Conservation (phyloP, 2,797 vertebrate species). For the Lophotriccus pileatus region DNA sequence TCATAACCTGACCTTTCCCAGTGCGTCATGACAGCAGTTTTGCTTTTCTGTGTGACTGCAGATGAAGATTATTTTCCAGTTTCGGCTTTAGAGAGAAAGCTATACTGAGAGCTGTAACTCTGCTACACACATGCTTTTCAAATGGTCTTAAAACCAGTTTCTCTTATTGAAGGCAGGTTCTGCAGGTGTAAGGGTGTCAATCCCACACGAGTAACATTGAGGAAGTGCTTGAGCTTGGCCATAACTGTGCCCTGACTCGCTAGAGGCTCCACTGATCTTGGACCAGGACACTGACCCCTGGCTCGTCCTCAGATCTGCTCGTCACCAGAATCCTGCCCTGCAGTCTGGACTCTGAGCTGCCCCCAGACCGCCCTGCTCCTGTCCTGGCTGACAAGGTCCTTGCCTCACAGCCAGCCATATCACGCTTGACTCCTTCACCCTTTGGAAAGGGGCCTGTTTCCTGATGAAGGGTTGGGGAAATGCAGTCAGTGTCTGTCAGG, state of each 20-base stretch:
- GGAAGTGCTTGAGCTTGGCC: not conserved
- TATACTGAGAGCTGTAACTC: not conserved
- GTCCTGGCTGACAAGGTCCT: no score
- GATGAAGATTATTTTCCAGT: not conserved
- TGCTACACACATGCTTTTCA: not conserved
- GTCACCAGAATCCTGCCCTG: not conserved
- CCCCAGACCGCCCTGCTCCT: fast-evolving
- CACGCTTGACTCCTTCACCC: not conserved
- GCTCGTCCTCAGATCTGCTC: not conserved
- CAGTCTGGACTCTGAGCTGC: not conserved
- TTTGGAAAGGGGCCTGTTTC: not conserved
- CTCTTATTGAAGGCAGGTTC: not conserved
- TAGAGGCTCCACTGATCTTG: not conserved
- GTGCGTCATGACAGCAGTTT: fast-evolving
- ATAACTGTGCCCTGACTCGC: not conserved
- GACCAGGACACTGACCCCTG: not conserved
- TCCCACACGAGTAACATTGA: not conserved
- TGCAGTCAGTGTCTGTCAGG: not conserved
- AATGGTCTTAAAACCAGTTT: not conserved
- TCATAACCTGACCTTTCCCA: not conserved
- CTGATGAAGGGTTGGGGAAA: not conserved
- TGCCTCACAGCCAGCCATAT: not conserved
- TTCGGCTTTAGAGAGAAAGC: not conserved
- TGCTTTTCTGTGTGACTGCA: not conserved
- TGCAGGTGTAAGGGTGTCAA: not conserved